phyloP scores from a whole-genome alignment of 92 coral and sea anemone genomes.

The Virgularia gustaviana region DNA sequence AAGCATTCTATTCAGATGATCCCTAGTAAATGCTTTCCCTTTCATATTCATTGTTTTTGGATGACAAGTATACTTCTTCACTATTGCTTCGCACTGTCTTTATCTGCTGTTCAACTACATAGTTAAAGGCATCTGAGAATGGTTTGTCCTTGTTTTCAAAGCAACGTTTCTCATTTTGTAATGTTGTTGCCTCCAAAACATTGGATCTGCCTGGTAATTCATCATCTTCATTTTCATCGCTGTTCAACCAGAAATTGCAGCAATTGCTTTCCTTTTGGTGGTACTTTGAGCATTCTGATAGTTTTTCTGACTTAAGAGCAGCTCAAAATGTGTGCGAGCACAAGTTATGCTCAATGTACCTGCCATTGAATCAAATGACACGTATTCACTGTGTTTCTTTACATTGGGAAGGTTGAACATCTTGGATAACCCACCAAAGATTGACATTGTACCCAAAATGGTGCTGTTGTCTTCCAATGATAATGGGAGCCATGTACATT shows the following conservation, averaged over 20 bases:
- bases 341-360: constrained; percentile 23
- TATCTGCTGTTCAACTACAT: neutral
- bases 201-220: neutral
- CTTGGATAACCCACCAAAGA: constrained; percentile 29
- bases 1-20: constrained; percentile 35
- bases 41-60: constrained; percentile 9
- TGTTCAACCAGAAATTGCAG: constrained; percentile 12
- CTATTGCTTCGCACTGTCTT: constrained; percentile 23
- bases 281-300: constrained; percentile 24
- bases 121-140: constrained; percentile 46
- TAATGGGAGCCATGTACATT: constrained; percentile 35
- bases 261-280: constrained; percentile 24
- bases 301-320: constrained; percentile 36
- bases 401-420: constrained; percentile 34
- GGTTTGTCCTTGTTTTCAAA: constrained; percentile 44
- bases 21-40: neutral
- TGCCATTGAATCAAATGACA: constrained; percentile 38
- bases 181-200: constrained; percentile 22
- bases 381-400: constrained; percentile 27
- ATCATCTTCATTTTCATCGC: neutral
- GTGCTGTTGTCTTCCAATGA: constrained; percentile 45
- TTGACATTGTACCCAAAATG: constrained; percentile 43
- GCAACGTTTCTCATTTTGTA: constrained; percentile 34
- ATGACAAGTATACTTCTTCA: constrained; percentile 33
- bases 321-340: constrained; percentile 30